These are phyloP conservation scores for Tipula helvola DNA, from an alignment of 2,888 invertebrate species.

Conservation along the genomic window DNA sequence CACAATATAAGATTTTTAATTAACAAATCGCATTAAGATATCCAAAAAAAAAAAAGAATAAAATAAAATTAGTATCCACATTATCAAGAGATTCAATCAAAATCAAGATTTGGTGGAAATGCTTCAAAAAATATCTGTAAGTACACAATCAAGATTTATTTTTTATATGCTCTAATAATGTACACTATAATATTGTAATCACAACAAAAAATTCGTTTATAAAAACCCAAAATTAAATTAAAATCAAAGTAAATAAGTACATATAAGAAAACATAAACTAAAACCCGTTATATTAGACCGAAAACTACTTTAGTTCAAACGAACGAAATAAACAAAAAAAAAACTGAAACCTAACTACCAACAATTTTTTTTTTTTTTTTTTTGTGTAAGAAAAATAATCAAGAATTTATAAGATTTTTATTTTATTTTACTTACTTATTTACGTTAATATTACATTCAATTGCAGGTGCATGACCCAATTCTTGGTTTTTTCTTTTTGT, in stretches of 20 bases:
- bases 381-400: background rate
- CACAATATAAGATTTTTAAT: background rate
- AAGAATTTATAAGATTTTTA: slow-evolving; percentile 1
- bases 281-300: slow-evolving; percentile 8
- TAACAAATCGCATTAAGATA: background rate
- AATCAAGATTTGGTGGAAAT: background rate
- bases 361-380: background rate
- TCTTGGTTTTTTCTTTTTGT: slow-evolving; percentile 6
- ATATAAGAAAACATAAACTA: background rate
- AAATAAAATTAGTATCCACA: background rate
- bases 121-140: background rate
- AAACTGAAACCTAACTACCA: background rate
- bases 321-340: background rate
- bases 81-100: background rate
- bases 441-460: slow-evolving; percentile 5
- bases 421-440: background rate
- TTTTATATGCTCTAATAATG: background rate
- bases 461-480: slow-evolving; percentile 10
- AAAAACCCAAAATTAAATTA: background rate
- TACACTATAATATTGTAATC: background rate
- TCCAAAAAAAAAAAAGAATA: background rate
- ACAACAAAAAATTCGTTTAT: background rate
- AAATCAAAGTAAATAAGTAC: background rate
- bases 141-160: background rate
- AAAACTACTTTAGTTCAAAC: slow-evolving; percentile 6